Evolutionary conservation across 2,888 invertebrate genomes (phyloP), one percentile per base, ranked within the genome.

Genomic region (Papilio demoleus): DNA sequence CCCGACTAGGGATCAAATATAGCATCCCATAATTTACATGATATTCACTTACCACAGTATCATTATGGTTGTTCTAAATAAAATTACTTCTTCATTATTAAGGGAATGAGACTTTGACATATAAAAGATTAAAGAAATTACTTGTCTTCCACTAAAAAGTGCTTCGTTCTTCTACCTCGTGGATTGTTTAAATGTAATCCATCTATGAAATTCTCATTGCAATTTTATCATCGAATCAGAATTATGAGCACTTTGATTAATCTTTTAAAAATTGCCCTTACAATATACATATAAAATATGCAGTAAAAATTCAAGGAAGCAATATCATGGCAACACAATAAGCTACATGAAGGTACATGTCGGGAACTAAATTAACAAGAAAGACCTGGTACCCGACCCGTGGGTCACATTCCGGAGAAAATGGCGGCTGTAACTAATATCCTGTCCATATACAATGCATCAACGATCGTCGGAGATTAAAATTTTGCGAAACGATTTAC

Each of bases 351-450:
- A 71, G 70, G 76, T 65, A 70, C 64, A 66, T 66, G 59, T 66
- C 64, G 56, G 61, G 40, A 59, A 73, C 71, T 78, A 75, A 75
- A 75, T 77, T 77, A 76, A 77, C 76, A 73, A 73, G 76, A 74
- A 74, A 76, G 72, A 73, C 70, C 75, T 73, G 65, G 70, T 71
- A 67, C 72, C 74, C 79, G 84, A 84, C 81, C 83, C 71, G 17
- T 9, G 69, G 84, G 83, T 84, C 81, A 73, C 76, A 80, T 80
- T 76, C 80, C 79, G 22, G 50, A 61, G 70, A 71, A 77, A 80
- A 79, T 78, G 73, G 77, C 73, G 71, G 72, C 72, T 71, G 76
- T 75, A 74, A 78, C 76, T 80, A 79, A 82, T 79, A 74, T 68
- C 73, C 73, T 70, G 70, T 72, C 70, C 67, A 66, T 69, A 70